phyloP scores from a whole-genome alignment of 2,113 vertebrate genomes.

The Hymenochirus boettgeri region DNA sequence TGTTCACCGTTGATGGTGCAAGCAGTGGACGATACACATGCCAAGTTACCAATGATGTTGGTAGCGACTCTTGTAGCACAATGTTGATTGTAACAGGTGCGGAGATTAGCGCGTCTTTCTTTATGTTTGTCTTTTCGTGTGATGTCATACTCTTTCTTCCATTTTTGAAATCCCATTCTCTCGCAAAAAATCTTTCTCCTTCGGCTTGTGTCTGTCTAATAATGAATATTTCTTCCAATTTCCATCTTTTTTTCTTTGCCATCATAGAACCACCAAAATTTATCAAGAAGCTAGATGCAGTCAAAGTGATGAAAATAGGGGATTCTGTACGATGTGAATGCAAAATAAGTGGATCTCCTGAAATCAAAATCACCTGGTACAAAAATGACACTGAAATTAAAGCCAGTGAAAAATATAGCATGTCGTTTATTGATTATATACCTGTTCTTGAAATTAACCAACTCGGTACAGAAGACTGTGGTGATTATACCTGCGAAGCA shows the following conservation, averaged over 20 bases:
- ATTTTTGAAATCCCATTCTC: background rate
- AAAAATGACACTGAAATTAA: constrained; percentile 83
- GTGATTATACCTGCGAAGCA: constrained; percentile 94
- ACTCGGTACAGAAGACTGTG: constrained; percentile 75
- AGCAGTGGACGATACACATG: constrained; percentile 87
- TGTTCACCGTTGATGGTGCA: constrained; percentile 79
- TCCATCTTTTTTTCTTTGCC: constrained; percentile 48
- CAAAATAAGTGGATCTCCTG: constrained; percentile 86
- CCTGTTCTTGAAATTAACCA: constrained; percentile 82
- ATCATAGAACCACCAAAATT: constrained; percentile 94
- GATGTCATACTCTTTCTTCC: constrained; percentile 44
- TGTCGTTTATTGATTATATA: constrained; percentile 80
- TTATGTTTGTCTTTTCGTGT: constrained; percentile 39
- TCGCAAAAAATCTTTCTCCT: background rate
- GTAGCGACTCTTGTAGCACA: constrained; percentile 84
- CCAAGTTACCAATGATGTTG: constrained; percentile 92
- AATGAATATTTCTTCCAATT: constrained; percentile 20
- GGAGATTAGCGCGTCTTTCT: constrained; percentile 48
- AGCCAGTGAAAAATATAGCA: constrained; percentile 76
- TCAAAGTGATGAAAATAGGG: constrained; percentile 83
- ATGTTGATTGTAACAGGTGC: constrained; percentile 82
- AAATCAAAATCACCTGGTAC: constrained; percentile 87
- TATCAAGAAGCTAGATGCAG: constrained; percentile 83
- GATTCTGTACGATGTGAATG: constrained; percentile 83
- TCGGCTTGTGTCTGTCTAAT: background rate